Evolutionary conservation across 2,797 vertebrate species (phyloP).

Genomic region (Amblyopsis hoosieri): DNA sequence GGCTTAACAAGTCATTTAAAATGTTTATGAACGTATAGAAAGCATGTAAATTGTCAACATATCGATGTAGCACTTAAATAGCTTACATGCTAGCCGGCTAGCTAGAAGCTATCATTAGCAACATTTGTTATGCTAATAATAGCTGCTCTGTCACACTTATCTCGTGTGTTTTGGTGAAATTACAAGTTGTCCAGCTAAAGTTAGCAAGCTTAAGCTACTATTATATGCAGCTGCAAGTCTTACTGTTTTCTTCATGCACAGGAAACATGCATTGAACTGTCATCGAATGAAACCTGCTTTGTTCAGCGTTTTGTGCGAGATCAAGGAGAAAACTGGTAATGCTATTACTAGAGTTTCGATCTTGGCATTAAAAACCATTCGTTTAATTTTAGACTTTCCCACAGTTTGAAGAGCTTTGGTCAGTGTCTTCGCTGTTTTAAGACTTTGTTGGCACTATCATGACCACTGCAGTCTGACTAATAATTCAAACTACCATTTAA

Average conservation of each 20-base stretch:
- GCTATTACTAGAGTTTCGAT: constrained; percentile 7
- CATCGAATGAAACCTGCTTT: constrained; percentile 94
- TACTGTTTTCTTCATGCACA: constrained; percentile 53
- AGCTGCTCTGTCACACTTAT: not conserved
- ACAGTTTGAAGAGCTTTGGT: not conserved
- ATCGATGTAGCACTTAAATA: fast-evolving
- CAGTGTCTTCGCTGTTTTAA: too few species aligned
- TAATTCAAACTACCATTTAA: too few species aligned
- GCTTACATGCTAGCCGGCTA: not conserved
- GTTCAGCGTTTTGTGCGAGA: constrained; percentile 93
- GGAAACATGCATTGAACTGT: constrained; percentile 95
- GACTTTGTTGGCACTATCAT: not conserved
- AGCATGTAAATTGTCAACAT: fast-evolving
- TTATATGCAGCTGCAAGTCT: not conserved
- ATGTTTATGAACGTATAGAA: fast-evolving
- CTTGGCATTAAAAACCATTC: not conserved
- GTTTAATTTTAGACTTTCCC: constrained; percentile 8
- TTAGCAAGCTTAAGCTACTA: constrained; percentile 12
- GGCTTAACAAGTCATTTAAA: not conserved
- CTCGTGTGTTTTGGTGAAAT: constrained; percentile 42
- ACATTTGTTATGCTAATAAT: constrained; percentile 20
- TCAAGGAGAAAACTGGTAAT: constrained; percentile 93
- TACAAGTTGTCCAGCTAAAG: constrained; percentile 16
- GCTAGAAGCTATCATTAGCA: constrained; percentile 40
- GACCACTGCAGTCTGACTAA: too few species aligned